phyloP scores from a whole-genome alignment of 2,797 vertebrate genomes.

The Lacerta bilineata region DNA sequence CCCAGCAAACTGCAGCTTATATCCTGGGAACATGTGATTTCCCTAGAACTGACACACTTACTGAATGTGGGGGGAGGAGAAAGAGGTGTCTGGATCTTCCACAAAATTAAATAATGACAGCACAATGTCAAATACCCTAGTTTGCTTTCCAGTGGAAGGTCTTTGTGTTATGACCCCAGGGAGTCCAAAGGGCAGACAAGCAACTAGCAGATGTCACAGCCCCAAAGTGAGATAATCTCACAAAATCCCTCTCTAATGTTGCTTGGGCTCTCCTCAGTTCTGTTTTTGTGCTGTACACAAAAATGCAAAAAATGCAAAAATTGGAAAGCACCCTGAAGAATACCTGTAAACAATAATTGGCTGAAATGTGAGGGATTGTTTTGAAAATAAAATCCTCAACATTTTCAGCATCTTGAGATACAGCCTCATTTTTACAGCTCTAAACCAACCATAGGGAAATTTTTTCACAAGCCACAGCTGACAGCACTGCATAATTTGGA shows the following conservation, averaged over 20 bases:
- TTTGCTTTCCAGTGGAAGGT: too few relatives aligned
- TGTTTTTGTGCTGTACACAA: background rate
- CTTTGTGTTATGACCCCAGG: background rate
- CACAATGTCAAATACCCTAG: background rate
- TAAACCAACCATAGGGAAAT: background rate
- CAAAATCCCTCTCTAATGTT: background rate
- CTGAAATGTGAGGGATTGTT: too few relatives aligned
- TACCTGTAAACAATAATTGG: too few relatives aligned
- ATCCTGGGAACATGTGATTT: background rate
- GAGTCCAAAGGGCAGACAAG: background rate
- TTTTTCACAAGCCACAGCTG: slow-evolving; percentile 11
- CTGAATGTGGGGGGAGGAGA: background rate
- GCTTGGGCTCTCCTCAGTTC: background rate
- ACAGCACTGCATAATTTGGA: slow-evolving; percentile 24
- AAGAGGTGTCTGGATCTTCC: background rate
- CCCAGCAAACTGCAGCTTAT: background rate
- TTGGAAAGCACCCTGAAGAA: too few relatives aligned
- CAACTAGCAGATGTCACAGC: slow-evolving; percentile 7
- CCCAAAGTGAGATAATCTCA: background rate
- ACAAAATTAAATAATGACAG: background rate
- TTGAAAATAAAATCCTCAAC: too few relatives aligned
- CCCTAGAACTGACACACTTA: background rate
- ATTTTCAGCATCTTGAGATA: too few relatives aligned
- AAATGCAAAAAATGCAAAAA: too few relatives aligned
- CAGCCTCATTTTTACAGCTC: background rate